Evolutionary conservation across 2,113 vertebrate genomes (phyloP), one percentile per base, ranked within the genome.

Genomic region (Ctenomys sociabilis): DNA sequence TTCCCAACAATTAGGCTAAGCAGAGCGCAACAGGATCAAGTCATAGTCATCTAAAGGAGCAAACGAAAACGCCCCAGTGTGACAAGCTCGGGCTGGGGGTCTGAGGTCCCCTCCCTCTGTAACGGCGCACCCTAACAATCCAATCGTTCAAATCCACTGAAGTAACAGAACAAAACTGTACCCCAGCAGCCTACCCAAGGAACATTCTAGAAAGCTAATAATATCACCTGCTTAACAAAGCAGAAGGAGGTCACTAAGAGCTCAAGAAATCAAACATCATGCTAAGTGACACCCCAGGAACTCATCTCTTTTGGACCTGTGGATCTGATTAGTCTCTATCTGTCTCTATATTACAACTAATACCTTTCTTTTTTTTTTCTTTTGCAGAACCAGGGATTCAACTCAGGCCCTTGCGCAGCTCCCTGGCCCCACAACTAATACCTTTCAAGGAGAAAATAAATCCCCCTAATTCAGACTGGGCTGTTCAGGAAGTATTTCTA

Each of bases 81-180:
- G 40, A 70, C 49, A 12, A 68, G 70, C 32, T n/a, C 52, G 35
- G 43, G 43, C 11, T 2, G 28, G 84, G 78, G 22, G 43, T 81
- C 88, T 61, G 26, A 43, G 81, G 78, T 19, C 5, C 32, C 61
- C 24, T 3, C 4, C 11, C 5, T 11, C 40, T 45, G 0, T 19
- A 26, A 14, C 1, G 0, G 3, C 6, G 12, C 37, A 8, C 11
- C 3, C 26, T 17, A 96, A 57, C n/a, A 78, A 57, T 40, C 82
- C 35, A 78, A 59, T 85, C 83, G 40, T n/a, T 95, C 95, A 40
- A 85, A 92, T 73, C 54, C 61, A 88, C 49, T 1, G 35, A 75
- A 75, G 54, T 35, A 59, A 73, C 32, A 72, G 54, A 83, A 93
- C 28, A 90, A 91, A 80, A 96, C 19, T 11, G 7, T 0, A 40